A percentile compares a stretch with the other conserved stretches of the same genome.
These are phyloP conservation scores for Cloeon dipterum DNA, from an alignment of 2,888 invertebrate genomes.

Conservation along the genomic window DNA sequence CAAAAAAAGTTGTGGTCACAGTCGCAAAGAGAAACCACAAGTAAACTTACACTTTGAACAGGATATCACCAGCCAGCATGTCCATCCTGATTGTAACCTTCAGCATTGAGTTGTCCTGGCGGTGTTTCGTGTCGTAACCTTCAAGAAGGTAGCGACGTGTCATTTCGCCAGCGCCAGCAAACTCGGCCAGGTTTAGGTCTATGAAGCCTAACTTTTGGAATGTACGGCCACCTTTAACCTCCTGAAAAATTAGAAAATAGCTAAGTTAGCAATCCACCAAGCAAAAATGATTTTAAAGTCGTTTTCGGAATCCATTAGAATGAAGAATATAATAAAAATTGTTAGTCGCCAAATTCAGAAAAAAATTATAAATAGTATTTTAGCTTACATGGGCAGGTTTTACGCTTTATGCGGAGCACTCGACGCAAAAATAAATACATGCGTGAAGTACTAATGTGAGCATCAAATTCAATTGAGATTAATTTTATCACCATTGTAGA, in stretches of 20 bases:
- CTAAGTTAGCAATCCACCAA: background rate
- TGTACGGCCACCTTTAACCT: constrained; percentile 53
- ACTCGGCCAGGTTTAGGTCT: constrained; percentile 90
- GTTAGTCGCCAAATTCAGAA: too few relatives aligned
- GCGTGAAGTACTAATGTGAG: too few relatives aligned
- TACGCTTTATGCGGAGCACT: too few relatives aligned
- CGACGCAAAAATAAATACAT: too few relatives aligned
- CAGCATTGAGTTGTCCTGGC: constrained; percentile 93
- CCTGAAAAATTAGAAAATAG: constrained; percentile 20
- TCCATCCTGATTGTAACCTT: constrained; percentile 78
- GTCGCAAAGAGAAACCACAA: background rate
- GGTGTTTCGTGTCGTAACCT: constrained; percentile 78
- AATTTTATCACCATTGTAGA: too few relatives aligned
- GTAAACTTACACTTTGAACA: constrained; percentile 93
- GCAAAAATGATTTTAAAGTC: background rate
- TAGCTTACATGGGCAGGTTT: too few relatives aligned
- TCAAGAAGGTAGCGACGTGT: constrained; percentile 76
- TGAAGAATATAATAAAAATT: too few relatives aligned
- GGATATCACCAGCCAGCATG: constrained; percentile 86
- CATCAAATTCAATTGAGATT: too few relatives aligned
- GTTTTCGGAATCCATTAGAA: too few relatives aligned
- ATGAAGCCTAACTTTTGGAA: constrained; percentile 94
- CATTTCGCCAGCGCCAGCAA: constrained; percentile 78
- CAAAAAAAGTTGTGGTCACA: constrained; percentile 9
- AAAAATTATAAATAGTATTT: too few relatives aligned